Conservation (phyloP, 2,888 invertebrate species). For the Gerris lacustris region DNA sequence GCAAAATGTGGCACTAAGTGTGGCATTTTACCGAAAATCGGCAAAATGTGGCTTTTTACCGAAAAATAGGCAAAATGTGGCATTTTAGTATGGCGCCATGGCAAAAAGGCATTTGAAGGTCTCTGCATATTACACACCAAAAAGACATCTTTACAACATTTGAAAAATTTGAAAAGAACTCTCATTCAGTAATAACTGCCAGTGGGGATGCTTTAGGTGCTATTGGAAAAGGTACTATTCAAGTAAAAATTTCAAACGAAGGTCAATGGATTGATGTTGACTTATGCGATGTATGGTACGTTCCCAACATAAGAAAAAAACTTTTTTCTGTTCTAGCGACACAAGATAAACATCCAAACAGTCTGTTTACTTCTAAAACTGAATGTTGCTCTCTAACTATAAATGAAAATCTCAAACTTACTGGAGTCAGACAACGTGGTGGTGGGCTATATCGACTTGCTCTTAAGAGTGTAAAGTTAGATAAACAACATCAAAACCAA, state of each 20-base stretch:
- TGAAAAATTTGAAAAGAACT: not conserved
- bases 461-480: not conserved
- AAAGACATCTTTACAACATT: not conserved
- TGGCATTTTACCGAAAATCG: no score
- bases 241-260: not conserved
- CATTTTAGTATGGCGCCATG: no score
- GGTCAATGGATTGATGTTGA: slow-evolving; percentile 5
- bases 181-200: slow-evolving; percentile 8
- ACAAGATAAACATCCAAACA: slow-evolving; percentile 19
- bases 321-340: slow-evolving; percentile 9
- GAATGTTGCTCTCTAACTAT: slow-evolving; percentile 9
- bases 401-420: not conserved
- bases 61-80: no score
- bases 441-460: not conserved
- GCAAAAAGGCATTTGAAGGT: no score
- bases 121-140: not conserved
- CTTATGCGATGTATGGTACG: slow-evolving; percentile 11
- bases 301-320: slow-evolving; percentile 7
- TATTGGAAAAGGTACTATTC: slow-evolving; percentile 11
- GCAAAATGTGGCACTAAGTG: no score
- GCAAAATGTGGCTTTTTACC: no score
- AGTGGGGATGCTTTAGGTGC: slow-evolving; percentile 7
- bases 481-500: not conserved
- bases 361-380: slow-evolving; percentile 16
- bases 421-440: not conserved